Conservation (phyloP, 2,888 invertebrate species). For the Chloroclystis v-ata region DNA sequence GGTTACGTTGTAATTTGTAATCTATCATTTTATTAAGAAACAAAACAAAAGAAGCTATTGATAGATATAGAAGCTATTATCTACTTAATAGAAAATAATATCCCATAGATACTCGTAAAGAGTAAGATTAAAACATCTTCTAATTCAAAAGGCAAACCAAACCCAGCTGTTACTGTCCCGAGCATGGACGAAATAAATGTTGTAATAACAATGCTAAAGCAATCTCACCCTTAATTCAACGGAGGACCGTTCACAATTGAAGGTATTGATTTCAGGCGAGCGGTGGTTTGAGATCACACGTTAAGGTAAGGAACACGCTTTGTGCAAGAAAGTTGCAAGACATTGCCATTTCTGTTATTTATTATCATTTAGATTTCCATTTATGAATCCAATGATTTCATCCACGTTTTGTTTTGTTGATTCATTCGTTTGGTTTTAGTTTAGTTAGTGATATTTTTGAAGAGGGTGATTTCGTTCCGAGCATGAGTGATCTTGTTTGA, state of each 20-base stretch:
- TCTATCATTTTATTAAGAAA: no score
- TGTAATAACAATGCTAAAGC: slow-evolving; percentile 62
- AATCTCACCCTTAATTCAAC: slow-evolving; percentile 30
- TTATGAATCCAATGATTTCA: slow-evolving; percentile 14
- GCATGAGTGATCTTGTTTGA: slow-evolving; percentile 12
- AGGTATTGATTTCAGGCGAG: slow-evolving; percentile 71
- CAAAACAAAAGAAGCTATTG: no score
- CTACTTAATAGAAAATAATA: no score
- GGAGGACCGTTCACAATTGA: slow-evolving; percentile 42
- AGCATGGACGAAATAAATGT: slow-evolving; percentile 67
- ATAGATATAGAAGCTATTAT: no score
- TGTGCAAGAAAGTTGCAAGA: slow-evolving; percentile 34
- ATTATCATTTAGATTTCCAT: slow-evolving; percentile 17
- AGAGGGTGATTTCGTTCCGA: slow-evolving; percentile 17
- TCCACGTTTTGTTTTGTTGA: slow-evolving; percentile 11
- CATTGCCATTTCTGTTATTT: slow-evolving; percentile 13
- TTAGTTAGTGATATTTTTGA: slow-evolving; percentile 10
- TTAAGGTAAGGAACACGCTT: slow-evolving; percentile 69
- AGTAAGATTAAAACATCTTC: background rate
- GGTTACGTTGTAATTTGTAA: no score
- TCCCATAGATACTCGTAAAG: no score
- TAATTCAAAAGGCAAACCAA: slow-evolving; percentile 33
- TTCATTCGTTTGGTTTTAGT: slow-evolving; percentile 12
- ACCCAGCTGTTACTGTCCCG: slow-evolving; percentile 64
- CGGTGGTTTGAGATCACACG: slow-evolving; percentile 62